Evolutionary conservation across 2,888 invertebrate genomes (phyloP).

Genomic region (Lysandra bellargus): DNA sequence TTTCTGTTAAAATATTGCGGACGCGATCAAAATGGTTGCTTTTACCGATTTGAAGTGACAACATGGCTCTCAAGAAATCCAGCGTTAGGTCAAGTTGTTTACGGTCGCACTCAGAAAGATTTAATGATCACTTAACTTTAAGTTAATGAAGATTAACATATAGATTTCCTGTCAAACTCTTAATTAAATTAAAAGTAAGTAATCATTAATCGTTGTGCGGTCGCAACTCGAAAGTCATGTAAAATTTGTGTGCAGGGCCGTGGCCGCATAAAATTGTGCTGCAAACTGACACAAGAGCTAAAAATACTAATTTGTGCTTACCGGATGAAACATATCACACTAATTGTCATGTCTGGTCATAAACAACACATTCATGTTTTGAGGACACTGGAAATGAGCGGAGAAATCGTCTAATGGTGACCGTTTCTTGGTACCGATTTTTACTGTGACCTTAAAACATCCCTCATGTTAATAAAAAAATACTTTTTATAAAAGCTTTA

Average conservation of each 20-base stretch:
- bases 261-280: not conserved
- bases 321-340: not conserved
- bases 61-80: not conserved
- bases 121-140: too few species aligned
- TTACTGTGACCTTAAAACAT: too few species aligned
- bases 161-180: too few species aligned
- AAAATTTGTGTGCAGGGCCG: not conserved
- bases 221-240: too few species aligned
- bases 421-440: too few species aligned
- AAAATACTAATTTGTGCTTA: not conserved
- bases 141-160: too few species aligned
- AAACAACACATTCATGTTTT: not conserved
- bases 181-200: too few species aligned
- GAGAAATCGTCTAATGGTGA: not conserved
- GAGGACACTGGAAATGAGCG: not conserved
- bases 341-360: not conserved
- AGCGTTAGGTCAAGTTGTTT: not conserved
- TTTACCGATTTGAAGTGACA: not conserved
- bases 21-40: too few species aligned
- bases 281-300: not conserved
- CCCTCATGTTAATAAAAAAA: conserved; percentile 42
- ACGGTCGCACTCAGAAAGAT: too few species aligned
- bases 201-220: too few species aligned
- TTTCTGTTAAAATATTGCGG: too few species aligned
- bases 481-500: conserved; percentile 68